A percentile compares a stretch with the other conserved stretches of the same genome.
phyloP scores from a whole-genome alignment of 2,113 vertebrate species.

The Falco punctatus region DNA sequence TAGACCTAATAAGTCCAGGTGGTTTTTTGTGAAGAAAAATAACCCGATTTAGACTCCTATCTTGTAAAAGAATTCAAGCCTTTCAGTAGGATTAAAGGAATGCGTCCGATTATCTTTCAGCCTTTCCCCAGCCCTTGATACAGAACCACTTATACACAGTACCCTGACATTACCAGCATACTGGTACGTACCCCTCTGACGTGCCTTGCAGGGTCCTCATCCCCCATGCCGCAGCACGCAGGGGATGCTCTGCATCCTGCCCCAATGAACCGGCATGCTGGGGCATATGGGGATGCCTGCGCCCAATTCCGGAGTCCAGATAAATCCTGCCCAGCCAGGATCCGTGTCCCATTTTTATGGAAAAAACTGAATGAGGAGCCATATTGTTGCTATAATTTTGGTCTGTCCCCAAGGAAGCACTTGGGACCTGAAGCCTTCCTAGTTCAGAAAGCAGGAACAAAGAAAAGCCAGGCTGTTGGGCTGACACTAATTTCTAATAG shows the following conservation, averaged over 20 bases:
- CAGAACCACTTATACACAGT: accelerated
- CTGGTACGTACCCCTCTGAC: accelerated
- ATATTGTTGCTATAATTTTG: not conserved
- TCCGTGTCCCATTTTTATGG: accelerated
- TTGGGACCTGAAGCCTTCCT: not conserved
- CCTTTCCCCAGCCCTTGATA: not conserved
- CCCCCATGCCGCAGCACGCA: too few relatives aligned
- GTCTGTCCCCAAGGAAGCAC: accelerated
- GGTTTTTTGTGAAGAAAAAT: not conserved
- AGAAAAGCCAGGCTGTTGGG: not conserved
- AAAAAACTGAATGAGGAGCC: not conserved
- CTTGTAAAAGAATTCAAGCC: not conserved
- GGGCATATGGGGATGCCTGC: accelerated
- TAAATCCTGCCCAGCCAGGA: not conserved
- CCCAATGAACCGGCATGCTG: accelerated
- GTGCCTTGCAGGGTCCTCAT: not conserved
- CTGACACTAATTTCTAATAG: not conserved
- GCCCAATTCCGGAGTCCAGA: too few relatives aligned
- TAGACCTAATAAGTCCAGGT: not conserved
- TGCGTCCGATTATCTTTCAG: not conserved
- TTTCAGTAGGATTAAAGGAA: not conserved
- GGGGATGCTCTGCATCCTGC: too few relatives aligned
- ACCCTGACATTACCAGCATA: not conserved
- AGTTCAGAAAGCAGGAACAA: not conserved
- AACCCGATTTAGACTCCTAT: not conserved